Evolutionary conservation across 1,140 invertebrate species (phyloP).

Genomic region (Drosophila virilis): DNA sequence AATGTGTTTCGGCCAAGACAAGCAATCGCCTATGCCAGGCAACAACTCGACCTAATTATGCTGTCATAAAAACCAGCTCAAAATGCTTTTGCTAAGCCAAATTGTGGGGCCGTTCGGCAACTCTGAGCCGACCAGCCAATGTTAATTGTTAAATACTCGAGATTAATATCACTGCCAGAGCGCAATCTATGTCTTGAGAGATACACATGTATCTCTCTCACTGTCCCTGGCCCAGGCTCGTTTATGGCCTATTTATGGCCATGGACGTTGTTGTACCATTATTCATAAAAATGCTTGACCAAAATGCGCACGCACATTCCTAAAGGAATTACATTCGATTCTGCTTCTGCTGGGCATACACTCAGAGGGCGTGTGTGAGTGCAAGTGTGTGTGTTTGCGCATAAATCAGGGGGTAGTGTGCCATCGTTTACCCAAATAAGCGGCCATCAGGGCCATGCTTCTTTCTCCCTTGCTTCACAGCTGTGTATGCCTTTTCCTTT

Average conservation of each 20-base stretch:
- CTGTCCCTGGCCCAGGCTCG: constrained; percentile 12
- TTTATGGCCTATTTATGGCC: constrained; percentile 72
- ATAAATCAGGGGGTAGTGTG: constrained; percentile 46
- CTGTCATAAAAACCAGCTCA: constrained; percentile 57
- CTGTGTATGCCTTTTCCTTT: constrained; percentile 28
- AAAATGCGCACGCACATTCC: constrained; percentile 38
- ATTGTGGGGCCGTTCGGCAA: constrained; percentile 5
- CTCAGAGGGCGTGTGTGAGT: neutral
- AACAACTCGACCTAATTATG: constrained; percentile 56
- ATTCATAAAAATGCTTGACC: constrained; percentile 72
- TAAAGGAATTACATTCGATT: constrained; percentile 38
- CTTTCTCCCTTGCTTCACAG: constrained; percentile 12
- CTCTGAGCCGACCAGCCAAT: constrained; percentile 30
- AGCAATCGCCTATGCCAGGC: constrained; percentile 28
- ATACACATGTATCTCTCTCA: constrained; percentile 6
- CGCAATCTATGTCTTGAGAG: constrained; percentile 24
- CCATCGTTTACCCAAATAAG: constrained; percentile 44
- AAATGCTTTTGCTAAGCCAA: constrained; percentile 40
- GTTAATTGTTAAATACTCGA: constrained; percentile 75
- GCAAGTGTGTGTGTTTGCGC: constrained; percentile 4
- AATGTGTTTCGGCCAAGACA: constrained; percentile 32
- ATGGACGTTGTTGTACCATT: constrained; percentile 54
- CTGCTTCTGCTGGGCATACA: neutral
- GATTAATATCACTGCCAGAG: constrained; percentile 58
- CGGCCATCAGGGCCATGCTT: constrained; percentile 38